Percentiles rank a stretch among this genome's conserved stretches.
Conservation (phyloP, 1,140 invertebrate species). For the Marisa cornuarietis region DNA sequence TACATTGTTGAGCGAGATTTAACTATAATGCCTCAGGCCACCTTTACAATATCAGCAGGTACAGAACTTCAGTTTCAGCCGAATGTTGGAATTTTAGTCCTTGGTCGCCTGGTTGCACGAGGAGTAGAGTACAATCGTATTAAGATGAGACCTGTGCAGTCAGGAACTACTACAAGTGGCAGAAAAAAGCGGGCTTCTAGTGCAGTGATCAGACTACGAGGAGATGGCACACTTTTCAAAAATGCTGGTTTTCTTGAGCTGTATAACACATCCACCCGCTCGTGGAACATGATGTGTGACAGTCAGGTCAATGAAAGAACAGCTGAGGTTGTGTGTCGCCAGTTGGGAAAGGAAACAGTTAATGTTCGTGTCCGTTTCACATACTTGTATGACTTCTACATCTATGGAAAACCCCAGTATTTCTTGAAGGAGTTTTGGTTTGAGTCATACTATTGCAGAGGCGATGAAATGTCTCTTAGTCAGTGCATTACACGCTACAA, state of each 20-base stretch:
- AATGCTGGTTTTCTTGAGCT: conserved; percentile 87
- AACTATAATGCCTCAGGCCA: conserved; percentile 92
- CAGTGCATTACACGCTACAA: conserved; percentile 83
- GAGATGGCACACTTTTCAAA: conserved; percentile 46
- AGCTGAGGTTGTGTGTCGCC: conserved; percentile 82
- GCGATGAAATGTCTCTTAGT: conserved; percentile 84
- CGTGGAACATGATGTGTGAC: conserved; percentile 98
- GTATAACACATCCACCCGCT: conserved; percentile 92
- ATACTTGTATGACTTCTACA: conserved; percentile 59
- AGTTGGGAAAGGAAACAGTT: conserved; percentile 88
- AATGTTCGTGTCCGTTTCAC: conserved; percentile 74
- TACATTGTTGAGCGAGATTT: conserved; percentile 91
- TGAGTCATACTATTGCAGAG: conserved; percentile 84
- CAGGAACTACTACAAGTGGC: conserved; percentile 3
- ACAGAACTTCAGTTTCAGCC: conserved; percentile 94
- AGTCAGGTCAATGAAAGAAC: conserved; percentile 78
- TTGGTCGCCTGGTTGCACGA: conserved; percentile 88
- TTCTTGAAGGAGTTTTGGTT: conserved; percentile 81
- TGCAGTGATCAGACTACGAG: conserved; percentile 31
- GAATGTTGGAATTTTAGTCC: conserved; percentile 95
- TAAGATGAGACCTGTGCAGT: conserved; percentile 43
- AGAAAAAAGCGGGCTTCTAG: conserved; percentile 21
- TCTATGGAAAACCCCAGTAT: conserved; percentile 64
- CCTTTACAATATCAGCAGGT: conserved; percentile 87
- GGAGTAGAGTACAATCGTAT: conserved; percentile 79